Evolutionary conservation across 2,113 vertebrate genomes (phyloP), one percentile per base, ranked within the genome.

Genomic region (Isurus oxyrinchus): DNA sequence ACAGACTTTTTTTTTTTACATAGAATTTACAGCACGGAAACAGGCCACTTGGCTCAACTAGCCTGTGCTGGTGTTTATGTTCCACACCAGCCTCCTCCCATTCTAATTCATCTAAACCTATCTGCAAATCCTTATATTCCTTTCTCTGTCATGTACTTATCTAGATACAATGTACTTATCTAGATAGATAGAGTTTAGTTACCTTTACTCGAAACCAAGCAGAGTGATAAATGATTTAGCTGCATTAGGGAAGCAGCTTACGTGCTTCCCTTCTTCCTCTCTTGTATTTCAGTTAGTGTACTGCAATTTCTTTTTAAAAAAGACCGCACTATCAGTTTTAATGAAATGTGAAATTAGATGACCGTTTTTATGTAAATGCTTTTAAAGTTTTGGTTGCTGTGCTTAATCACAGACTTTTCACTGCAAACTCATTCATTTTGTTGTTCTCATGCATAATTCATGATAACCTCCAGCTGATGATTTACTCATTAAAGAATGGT

Each of bases 271-370:
- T 87, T 49, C 16, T 91, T 59, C 88, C 31, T 91, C 19, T 44
- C 81, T 59, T 91, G 16, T 66, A 44, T 19, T 94, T 94, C n/a
- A n/a, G 49, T 61, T 91, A 91, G 55, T n/a, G 11, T 23, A 59
- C 11, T 57, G 10, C 53, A 44, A 0, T 59, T 59, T 90, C 59
- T 90, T 90, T 44, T 59, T 93, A 35, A 25, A 94, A 40, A 63
- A 63, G 16, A 66, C 10, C 84, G 53, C 11, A 14, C 25, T 25
- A 31, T n/a, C 31, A 35, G 55, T 94, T 94, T 94, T 21, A 94
- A 94, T 66, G 57, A 94, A 94, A 94, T 63, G 61, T n/a, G n/a
- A 94, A 63, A 40, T n/a, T 94, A 66, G 91, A 63, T 40, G 10
- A n/a, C 1, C n/a, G 2, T 31, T 59, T 61, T 61, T n/a, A 19